Evolutionary conservation across 2,113 vertebrate genomes (phyloP), one percentile per base, ranked within the genome.

Genomic region (Muscicapa adusta): DNA sequence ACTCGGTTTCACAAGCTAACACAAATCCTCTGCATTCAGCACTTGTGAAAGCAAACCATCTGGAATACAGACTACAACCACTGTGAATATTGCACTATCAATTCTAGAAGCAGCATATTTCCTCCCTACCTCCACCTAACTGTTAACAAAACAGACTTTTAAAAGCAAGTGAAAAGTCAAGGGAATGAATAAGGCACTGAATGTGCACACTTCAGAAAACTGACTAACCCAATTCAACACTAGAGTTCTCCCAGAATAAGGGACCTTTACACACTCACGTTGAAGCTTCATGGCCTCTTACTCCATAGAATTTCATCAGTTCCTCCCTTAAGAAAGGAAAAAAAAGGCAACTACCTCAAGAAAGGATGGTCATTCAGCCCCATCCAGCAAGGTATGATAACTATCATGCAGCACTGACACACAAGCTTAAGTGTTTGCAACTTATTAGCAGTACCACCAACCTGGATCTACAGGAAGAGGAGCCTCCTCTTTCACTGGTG

Each of bases 401-500:
- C 24, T 36, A 53, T 8, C 29, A 43, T 1, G 20, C 58, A 60
- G 23, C 28, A 29, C 23, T 47, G 50, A 34, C 58, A 68, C 20
- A 18, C 28, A 33, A 47, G 4, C 51, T 63, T 34, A 48, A 2
- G 11, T 14, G 26, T 14, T 58, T n/a, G 40, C 61, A 38, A 15
- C 34, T 83, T 31, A 72, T 40, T 33, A 70, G 14, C 66, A 45
- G 67, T 57, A n/a, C 11, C 91, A 97, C 95, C 94, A 51, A 97
- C 98, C 98, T 95, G 97, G 94, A 87, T 98, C 98, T 48, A 60
- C 91, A 18, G 95, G 88, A 45, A 98, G 94, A 16, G 85, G 62
- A 36, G 79, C 78, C 47, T 97, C 98, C 68, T 98, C 98, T 94
- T 98, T 98, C 57, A 97, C 97, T 48, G 95, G 94, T 83, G 77